Evolutionary conservation across 2,113 vertebrate genomes (phyloP).

Genomic region (Phrynosoma blainvillii): DNA sequence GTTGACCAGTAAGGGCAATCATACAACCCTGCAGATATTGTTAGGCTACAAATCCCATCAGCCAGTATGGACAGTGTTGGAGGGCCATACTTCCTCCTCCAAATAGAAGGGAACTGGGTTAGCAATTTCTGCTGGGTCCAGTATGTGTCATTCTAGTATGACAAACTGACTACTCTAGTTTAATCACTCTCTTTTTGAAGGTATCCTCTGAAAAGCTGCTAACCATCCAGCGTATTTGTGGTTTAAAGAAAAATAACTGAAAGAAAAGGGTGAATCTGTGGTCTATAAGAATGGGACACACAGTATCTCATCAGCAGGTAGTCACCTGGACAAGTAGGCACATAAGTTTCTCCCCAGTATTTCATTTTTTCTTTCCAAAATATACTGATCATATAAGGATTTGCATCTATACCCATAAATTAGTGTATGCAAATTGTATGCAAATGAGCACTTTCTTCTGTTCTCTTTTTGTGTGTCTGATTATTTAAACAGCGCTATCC

Average conservation of each 20-base stretch:
- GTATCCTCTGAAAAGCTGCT: too few species aligned
- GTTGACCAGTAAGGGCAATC: too few species aligned
- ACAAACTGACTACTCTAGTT: too few species aligned
- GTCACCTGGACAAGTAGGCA: neutral
- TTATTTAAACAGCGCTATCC: neutral
- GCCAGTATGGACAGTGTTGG: too few species aligned
- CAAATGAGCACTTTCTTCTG: neutral
- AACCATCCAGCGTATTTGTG: neutral
- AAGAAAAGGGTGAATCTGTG: too few species aligned
- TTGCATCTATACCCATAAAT: neutral
- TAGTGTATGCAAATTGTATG: neutral
- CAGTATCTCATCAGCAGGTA: neutral
- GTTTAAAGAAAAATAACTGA: neutral
- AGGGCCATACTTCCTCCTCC: neutral
- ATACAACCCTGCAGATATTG: too few species aligned
- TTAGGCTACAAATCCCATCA: too few species aligned
- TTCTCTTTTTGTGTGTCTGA: neutral
- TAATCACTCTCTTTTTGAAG: neutral
- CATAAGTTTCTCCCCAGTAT: too few species aligned
- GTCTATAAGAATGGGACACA: too few species aligned
- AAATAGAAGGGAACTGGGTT: too few species aligned
- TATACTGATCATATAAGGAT: neutral
- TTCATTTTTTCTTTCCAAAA: neutral
- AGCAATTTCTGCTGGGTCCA: too few species aligned
- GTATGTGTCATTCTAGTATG: too few species aligned